phyloP scores from a whole-genome alignment of 2,797 vertebrate species.

The Rhinella marina region DNA sequence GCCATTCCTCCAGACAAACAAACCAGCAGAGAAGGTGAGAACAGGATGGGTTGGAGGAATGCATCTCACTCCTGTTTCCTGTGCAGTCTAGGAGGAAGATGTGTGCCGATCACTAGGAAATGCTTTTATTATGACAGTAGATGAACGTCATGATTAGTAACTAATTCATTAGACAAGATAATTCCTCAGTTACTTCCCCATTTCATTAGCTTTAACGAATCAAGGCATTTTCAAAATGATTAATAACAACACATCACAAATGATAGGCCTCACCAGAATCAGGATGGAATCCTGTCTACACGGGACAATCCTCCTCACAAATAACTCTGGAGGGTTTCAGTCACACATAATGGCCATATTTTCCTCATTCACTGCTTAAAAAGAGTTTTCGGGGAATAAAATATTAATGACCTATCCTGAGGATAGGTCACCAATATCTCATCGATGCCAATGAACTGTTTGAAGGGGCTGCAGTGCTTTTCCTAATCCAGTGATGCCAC shows the following conservation, averaged over 20 bases:
- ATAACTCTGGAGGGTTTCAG: too few species aligned
- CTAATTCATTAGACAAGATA: neutral
- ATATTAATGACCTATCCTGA: too few species aligned
- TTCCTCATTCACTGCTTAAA: too few species aligned
- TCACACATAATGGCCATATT: too few species aligned
- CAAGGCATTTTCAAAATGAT: neutral
- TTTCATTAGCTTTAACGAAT: conserved; percentile 4
- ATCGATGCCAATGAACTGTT: too few species aligned
- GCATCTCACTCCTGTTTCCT: conserved; percentile 36
- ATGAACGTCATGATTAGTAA: conserved; percentile 20
- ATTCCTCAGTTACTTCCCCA: conserved; percentile 1
- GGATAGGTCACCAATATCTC: too few species aligned
- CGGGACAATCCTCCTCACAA: neutral
- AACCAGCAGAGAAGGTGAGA: conserved; percentile 47
- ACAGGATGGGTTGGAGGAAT: conserved; percentile 60
- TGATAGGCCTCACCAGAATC: neutral
- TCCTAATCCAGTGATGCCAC: too few species aligned
- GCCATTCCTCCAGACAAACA: conserved; percentile 65
- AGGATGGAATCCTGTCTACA: neutral
- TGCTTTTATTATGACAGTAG: conserved; percentile 37
- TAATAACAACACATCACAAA: neutral
- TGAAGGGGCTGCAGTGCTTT: too few species aligned
- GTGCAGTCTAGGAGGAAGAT: conserved; percentile 15
- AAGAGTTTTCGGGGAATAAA: too few species aligned
- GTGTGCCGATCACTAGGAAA: conserved; percentile 41